Percentiles rank a stretch among this genome's conserved stretches.
Evolutionary conservation across 2,113 vertebrate species (phyloP).

Genomic region (Lontra canadensis): DNA sequence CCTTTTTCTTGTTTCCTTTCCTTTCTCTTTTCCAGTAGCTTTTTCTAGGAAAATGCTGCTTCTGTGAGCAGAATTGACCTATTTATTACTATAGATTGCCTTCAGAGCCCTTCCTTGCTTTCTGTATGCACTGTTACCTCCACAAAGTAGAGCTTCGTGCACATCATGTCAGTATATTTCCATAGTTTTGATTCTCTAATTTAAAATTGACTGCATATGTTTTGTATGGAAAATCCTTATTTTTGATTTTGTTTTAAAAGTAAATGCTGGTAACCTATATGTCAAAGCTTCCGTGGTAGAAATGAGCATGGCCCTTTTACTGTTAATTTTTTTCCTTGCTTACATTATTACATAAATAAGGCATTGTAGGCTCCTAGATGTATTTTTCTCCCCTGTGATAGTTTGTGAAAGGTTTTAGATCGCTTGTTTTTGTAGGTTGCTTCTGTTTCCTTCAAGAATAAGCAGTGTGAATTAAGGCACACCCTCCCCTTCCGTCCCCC

Average conservation of each 20-base stretch:
- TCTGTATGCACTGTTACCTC: background rate
- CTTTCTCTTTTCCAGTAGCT: background rate
- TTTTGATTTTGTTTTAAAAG: background rate
- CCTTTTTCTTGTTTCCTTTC: background rate
- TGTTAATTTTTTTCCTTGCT: background rate
- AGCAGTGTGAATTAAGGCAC: background rate
- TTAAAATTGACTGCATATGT: background rate
- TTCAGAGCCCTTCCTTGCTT: background rate
- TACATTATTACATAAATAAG: background rate
- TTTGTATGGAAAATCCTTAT: background rate
- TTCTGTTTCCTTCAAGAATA: background rate
- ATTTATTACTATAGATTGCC: background rate
- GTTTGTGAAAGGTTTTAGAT: background rate
- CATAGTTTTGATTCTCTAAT: background rate
- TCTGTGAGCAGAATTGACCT: background rate
- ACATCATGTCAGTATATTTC: background rate
- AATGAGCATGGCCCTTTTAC: background rate
- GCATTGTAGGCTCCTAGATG: background rate
- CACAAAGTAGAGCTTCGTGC: rapidly evolving
- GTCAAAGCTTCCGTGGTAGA: background rate
- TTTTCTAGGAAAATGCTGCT: slow-evolving; percentile 44
- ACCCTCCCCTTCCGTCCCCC: too few relatives aligned
- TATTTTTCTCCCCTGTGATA: background rate
- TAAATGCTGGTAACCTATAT: background rate
- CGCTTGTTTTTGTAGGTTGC: background rate